Conservation (phyloP, 2,888 invertebrate genomes). For the Carcina quercana region DNA sequence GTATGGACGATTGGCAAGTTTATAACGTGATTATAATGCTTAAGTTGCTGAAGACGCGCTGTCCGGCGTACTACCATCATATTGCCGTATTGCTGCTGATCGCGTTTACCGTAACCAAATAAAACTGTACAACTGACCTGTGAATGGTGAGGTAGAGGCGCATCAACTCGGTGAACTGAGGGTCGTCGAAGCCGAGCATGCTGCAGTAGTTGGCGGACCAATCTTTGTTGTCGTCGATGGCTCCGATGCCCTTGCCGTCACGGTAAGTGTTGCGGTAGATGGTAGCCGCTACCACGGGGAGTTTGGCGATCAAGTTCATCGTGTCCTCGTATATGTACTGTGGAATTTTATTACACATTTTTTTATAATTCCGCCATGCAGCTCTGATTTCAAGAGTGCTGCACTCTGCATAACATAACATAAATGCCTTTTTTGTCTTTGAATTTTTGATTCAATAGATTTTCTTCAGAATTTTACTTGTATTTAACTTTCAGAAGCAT, state of each 20-base stretch:
- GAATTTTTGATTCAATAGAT: no score
- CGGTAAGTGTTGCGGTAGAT: conserved; percentile 93
- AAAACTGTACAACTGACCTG: conserved; percentile 48
- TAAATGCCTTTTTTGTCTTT: no score
- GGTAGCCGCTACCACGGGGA: conserved; percentile 94
- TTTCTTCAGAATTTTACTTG: no score
- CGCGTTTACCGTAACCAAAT: no score
- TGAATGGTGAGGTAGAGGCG: conserved; percentile 95
- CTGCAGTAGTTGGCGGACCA: conserved; percentile 94
- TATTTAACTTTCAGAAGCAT: no score
- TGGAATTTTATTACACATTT: no score
- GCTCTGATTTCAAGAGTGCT: no score
- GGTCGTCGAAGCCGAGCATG: conserved; percentile 93
- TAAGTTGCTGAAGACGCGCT: background rate
- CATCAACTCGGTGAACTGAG: conserved; percentile 91
- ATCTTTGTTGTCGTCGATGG: conserved; percentile 91
- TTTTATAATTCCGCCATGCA: no score
- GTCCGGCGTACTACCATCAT: no score
- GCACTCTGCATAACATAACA: no score
- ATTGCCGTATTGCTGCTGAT: no score
- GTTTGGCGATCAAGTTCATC: conserved; percentile 95
- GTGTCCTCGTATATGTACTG: conserved; percentile 91
- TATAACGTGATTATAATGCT: conserved; percentile 5
- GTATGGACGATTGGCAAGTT: no score
- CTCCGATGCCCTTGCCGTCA: conserved; percentile 90